phyloP scores from a whole-genome alignment of 2,888 invertebrate species.

The Apotomis betuletana region DNA sequence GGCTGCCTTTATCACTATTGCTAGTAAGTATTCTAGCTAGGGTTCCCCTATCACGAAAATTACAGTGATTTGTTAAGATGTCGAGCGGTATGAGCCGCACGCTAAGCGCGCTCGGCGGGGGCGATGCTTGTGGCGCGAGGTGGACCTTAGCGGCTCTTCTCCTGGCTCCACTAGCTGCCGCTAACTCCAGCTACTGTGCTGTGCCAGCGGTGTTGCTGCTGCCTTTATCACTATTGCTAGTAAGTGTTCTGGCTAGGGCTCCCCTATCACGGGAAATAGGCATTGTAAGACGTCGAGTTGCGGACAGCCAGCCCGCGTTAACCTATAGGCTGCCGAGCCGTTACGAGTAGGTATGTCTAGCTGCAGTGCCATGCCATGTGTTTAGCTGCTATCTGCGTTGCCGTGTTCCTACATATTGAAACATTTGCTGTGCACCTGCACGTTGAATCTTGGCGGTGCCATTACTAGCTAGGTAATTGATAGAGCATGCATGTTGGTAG shows the following conservation, averaged over 20 bases:
- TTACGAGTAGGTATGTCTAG: too few species aligned
- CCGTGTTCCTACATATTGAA: too few species aligned
- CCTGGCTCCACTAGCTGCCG: slow-evolving; percentile 83
- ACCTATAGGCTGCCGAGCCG: too few species aligned
- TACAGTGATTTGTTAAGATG: slow-evolving; percentile 51
- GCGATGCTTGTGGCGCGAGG: slow-evolving; percentile 76
- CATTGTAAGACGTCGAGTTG: too few species aligned
- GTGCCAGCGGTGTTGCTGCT: slow-evolving; percentile 82
- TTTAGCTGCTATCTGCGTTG: too few species aligned
- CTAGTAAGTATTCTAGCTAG: slow-evolving; percentile 68
- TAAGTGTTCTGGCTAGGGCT: slow-evolving; percentile 52
- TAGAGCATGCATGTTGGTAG: too few species aligned
- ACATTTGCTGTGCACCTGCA: background rate
- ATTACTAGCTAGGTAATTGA: background rate
- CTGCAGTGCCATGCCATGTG: too few species aligned
- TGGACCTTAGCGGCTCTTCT: slow-evolving; percentile 85
- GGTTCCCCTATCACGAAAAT: background rate
- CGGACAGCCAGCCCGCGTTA: too few species aligned
- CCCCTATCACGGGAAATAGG: too few species aligned
- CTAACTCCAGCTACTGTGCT: slow-evolving; percentile 84
- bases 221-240: slow-evolving; percentile 81
- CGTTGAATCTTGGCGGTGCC: background rate
- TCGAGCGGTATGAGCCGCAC: slow-evolving; percentile 60
- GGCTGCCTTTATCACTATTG: slow-evolving; percentile 77
- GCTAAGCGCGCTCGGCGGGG: slow-evolving; percentile 61